Evolutionary conservation across 1,140 invertebrate genomes (phyloP).

Genomic region (Myzus persicae): DNA sequence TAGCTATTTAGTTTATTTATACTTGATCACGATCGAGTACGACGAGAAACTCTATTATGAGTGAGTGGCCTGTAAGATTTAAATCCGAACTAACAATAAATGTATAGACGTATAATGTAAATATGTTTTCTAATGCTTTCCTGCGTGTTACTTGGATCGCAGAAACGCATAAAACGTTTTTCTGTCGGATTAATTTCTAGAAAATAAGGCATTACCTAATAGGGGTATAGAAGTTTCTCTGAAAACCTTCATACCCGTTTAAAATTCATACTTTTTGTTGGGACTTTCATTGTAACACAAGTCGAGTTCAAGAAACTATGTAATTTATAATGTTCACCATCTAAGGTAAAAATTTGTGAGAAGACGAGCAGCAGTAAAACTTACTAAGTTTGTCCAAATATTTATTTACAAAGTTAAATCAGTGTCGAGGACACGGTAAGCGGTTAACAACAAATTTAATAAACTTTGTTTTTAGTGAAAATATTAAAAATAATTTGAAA

Average conservation of each 20-base stretch:
- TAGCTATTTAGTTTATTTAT: not conserved
- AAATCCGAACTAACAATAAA: not conserved
- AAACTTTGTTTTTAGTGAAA: not conserved
- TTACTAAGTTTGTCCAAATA: not conserved
- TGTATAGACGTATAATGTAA: not conserved
- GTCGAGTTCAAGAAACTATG: not conserved
- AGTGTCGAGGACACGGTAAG: not conserved
- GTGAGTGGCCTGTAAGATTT: not conserved
- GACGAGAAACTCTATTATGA: not conserved
- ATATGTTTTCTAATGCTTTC: not conserved
- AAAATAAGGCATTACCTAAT: not conserved
- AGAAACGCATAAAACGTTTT: not conserved
- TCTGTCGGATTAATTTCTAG: not conserved
- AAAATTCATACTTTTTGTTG: not conserved
- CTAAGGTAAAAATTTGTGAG: not conserved
- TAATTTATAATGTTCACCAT: not conserved
- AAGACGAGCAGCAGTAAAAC: not conserved
- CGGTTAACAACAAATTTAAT: not conserved
- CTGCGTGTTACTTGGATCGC: not conserved
- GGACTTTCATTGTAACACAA: not conserved
- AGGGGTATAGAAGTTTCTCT: not conserved
- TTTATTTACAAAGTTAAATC: conserved; percentile 37
- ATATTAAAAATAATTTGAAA: not conserved
- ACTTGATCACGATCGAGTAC: not conserved
- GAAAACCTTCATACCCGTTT: not conserved